Evolutionary conservation across 2,113 vertebrate genomes (phyloP).

Genomic region (Cisticola juncidis): DNA sequence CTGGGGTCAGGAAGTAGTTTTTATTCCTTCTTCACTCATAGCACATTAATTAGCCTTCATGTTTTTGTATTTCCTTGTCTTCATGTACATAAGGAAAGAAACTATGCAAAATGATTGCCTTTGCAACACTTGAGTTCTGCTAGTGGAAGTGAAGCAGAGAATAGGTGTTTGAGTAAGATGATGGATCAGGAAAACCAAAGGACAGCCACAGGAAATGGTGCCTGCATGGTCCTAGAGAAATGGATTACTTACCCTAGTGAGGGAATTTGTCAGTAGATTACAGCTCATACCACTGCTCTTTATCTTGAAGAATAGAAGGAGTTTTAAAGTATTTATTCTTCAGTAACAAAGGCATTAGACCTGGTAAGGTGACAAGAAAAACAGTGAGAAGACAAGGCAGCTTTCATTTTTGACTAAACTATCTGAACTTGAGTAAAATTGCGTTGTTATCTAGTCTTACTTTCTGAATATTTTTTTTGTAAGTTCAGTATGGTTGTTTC

Average conservation of each 20-base stretch:
- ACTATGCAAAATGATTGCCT: not conserved
- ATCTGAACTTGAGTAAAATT: not conserved
- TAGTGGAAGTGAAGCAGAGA: not conserved
- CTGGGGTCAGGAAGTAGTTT: not conserved
- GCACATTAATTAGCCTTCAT: not conserved
- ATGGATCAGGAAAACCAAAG: not conserved
- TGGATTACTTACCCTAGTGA: not conserved
- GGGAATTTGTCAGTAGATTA: not conserved
- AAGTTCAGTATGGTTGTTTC: not conserved
- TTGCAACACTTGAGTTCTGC: not conserved
- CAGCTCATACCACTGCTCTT: not conserved
- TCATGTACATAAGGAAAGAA: not conserved
- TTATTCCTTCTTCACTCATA: not conserved
- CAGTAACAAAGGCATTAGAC: not conserved
- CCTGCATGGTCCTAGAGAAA: not conserved
- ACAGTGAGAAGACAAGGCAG: not conserved
- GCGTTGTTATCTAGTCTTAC: not conserved
- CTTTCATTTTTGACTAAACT: not conserved
- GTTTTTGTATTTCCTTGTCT: not conserved
- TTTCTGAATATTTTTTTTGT: slow-evolving; percentile 31
- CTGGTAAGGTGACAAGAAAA: slow-evolving; percentile 29
- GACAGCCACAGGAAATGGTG: not conserved
- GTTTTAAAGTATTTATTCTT: not conserved
- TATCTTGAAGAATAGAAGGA: not conserved
- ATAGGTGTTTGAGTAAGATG: not conserved